phyloP scores from a whole-genome alignment of 2,888 invertebrate species.

The Volucella inflata region DNA sequence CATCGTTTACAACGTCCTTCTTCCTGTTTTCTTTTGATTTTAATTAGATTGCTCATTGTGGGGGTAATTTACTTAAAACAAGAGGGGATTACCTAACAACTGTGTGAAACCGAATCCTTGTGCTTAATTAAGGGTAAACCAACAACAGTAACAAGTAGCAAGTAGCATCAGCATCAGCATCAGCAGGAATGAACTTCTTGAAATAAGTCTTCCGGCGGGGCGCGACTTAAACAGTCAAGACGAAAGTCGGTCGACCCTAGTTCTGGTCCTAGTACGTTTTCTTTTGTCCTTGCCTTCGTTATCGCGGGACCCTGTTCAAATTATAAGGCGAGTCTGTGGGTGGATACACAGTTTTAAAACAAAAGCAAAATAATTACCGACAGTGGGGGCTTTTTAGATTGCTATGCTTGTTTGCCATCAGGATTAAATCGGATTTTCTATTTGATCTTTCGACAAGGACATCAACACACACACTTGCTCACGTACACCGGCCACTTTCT shows the following conservation, averaged over 20 bases:
- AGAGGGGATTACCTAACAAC: conserved; percentile 50
- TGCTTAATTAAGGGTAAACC: conserved; percentile 70
- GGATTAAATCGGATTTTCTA: conserved; percentile 69
- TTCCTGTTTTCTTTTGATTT: conserved; percentile 45
- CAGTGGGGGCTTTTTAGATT: conserved; percentile 15
- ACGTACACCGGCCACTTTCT: not conserved
- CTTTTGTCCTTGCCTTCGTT: not conserved
- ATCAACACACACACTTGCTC: not conserved
- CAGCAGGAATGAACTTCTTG: conserved; percentile 34
- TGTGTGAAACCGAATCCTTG: conserved; percentile 71
- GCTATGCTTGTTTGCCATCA: conserved; percentile 52
- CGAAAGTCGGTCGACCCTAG: conserved; percentile 30
- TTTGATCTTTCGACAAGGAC: conserved; percentile 63
- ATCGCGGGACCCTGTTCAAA: conserved; percentile 11
- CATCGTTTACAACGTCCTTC: conserved; percentile 63
- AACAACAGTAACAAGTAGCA: not conserved
- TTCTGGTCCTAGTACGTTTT: not conserved
- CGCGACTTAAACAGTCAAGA: conserved; percentile 42
- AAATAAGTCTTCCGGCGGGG: conserved; percentile 48
- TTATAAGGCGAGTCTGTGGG: conserved; percentile 47
- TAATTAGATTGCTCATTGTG: conserved; percentile 71
- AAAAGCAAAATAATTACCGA: conserved; percentile 61
- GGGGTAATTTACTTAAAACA: conserved; percentile 69
- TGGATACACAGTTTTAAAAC: conserved; percentile 46
- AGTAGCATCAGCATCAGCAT: not conserved